Evolutionary conservation across 2,888 invertebrate species (phyloP), one percentile per base, ranked within the genome.

Genomic region (Augochlorella aurata): DNA sequence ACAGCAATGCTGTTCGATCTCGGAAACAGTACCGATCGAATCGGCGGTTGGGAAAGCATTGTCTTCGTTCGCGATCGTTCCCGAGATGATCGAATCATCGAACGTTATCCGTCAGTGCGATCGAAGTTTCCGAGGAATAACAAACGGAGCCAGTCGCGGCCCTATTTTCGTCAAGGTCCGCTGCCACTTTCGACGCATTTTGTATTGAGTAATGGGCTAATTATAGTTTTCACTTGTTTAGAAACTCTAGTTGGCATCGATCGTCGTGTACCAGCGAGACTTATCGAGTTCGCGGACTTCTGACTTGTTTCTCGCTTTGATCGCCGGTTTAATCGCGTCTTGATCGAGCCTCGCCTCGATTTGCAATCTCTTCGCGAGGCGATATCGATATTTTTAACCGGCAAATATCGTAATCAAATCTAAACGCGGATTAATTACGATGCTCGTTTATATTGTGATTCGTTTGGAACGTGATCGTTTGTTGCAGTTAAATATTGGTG

Each of bases 201-300:
- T 82, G 87, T 89, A 90, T 90, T 88, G 90, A 89, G 90, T 90
- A 90, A 90, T 89, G 84, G 79, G 86, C 89, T 90, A 90, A 90
- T 90, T 90, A 90, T 90, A 90, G 89, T 88, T 85, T 87, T 85
- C 87, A 82, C 85, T 88, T 88, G 84, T 89, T 86, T 86, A 84
- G 87, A 87, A 89, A 89, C 83, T 72, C 76, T 63, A 77, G 69
- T 72, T 79, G 80, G 85, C 85, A 85, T 82, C 84, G 84, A 88
- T 88, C 79, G 81, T 38, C 54, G 10, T 58, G 49, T 65, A 73
- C 50, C 58, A 65, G 47, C 47, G 44, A 50, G 54, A 14, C 68
- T 16, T 66, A 80, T 70, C 72, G 49, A 54, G 49, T 73, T 81
- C 52, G 49, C 50, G 1, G 47, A 29, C 16, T 67, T 67, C 24